Evolutionary conservation across 1,140 invertebrate species (phyloP).

Genomic region (Rhopalosiphum padi): DNA sequence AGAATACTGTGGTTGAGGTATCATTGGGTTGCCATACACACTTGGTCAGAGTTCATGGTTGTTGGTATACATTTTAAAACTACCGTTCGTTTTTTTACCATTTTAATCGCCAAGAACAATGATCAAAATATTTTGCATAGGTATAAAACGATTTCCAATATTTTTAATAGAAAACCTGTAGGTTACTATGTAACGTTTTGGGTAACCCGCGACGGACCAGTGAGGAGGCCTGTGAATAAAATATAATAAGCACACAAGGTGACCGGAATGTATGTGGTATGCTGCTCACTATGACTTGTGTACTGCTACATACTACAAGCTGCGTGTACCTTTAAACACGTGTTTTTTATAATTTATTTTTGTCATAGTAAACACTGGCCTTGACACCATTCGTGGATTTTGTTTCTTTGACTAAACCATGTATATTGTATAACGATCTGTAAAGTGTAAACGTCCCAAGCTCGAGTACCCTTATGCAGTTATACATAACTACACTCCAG

Average conservation of each 20-base stretch:
- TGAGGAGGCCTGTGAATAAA: background rate
- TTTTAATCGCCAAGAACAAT: background rate
- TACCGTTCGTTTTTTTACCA: background rate
- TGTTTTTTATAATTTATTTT: background rate
- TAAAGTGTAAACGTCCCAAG: background rate
- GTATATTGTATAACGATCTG: background rate
- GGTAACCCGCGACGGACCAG: background rate
- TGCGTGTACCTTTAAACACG: background rate
- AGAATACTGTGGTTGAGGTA: no score
- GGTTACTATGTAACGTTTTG: background rate
- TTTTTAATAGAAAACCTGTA: background rate
- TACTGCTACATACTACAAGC: background rate
- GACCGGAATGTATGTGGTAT: background rate
- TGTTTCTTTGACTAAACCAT: background rate
- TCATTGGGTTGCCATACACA: background rate
- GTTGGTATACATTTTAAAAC: background rate
- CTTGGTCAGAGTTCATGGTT: background rate
- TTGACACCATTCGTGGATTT: conserved; percentile 44
- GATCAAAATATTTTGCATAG: background rate
- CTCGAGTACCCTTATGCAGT: background rate
- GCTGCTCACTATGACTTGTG: background rate
- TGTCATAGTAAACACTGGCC: background rate
- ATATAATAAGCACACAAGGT: background rate
- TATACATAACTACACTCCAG: background rate
- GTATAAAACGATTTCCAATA: background rate